Base-by-base conservation (phyloP, 1,140 invertebrate genomes). In the Neodiprion fabricii region DNA sequence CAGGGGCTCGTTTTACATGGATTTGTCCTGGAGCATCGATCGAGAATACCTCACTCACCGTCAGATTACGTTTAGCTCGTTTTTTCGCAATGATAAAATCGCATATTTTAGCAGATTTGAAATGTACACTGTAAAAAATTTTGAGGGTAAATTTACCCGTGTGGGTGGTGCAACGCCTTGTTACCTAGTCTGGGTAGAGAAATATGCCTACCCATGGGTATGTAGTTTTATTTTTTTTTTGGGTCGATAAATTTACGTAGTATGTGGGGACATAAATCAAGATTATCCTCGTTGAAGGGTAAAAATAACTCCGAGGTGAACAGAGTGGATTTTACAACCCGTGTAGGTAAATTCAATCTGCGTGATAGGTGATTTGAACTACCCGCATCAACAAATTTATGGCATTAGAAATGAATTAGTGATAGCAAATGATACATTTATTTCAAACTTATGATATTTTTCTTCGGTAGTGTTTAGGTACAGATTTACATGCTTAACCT, bases 1-100 rank as follows among this genome's bases (percentile, higher is more conserved):
- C 14, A 72, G 21, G 12, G 53, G 11, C 21, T 72, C 71, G 47
- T 72, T 72, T 72, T 7, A 72, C 71, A 53, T 50, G 53, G 11
- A 72, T 21, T n/a, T 9, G 11, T 7, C 49, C 71, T 9, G 7
- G 7, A 0, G 48, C 48, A 49, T 61, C 53, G 53, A 61, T 61
- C n/a, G 10, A n/a, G 53, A 61, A 61, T n/a, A 61, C 53, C 10
- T 61, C 53, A 11, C n/a, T 61, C 53, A n/a, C n/a, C 10, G 53
- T 61, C 10, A 61, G 53, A n/a, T 61, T 61, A 61, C 71, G 28
- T 17, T 72, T 2, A 28, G 71, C 8, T 53, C 71, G 10, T 21
- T 50, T 50, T 17, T 12, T 21, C 28, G 47, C 0, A 50, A 49
- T 49, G 53, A 28, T 14, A 72, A 21, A 50, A 21, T 28, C 48